A percentile compares a stretch with the other conserved stretches of the same genome.
These are phyloP conservation scores for Stratiomys singularior DNA, from an alignment of 2,888 invertebrate species.

Conservation along the genomic window DNA sequence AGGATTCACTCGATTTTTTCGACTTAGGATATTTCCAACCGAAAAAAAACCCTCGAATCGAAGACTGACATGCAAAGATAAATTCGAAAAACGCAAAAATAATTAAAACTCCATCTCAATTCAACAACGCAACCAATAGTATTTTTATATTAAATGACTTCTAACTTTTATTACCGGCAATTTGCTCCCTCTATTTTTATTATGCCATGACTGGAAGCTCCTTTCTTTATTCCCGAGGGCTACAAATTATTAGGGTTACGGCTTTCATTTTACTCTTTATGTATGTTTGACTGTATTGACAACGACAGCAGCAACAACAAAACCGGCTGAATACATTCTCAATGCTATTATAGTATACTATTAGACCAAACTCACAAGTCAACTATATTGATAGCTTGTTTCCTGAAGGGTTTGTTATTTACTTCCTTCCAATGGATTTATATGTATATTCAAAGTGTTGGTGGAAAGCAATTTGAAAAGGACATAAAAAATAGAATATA, in stretches of 20 bases:
- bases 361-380: slow-evolving; percentile 5
- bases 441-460: slow-evolving; percentile 21
- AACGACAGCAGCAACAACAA: background rate
- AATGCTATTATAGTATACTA: slow-evolving; percentile 1
- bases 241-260: slow-evolving; percentile 39
- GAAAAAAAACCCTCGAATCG: too few relatives aligned
- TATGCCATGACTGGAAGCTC: slow-evolving; percentile 3
- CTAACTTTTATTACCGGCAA: slow-evolving; percentile 38
- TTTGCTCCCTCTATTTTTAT: slow-evolving; percentile 37
- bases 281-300: background rate
- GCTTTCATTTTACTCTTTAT: background rate
- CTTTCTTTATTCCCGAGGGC: slow-evolving; percentile 10
- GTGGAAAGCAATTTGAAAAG: slow-evolving; percentile 34
- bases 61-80: too few relatives aligned
- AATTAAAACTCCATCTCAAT: slow-evolving; percentile 23
- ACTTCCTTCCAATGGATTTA: slow-evolving; percentile 36
- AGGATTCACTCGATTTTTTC: too few relatives aligned
- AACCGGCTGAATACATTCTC: background rate
- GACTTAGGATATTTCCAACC: too few relatives aligned
- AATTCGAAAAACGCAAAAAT: background rate
- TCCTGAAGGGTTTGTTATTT: slow-evolving; percentile 37
- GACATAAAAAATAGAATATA: slow-evolving; percentile 40
- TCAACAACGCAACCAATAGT: slow-evolving; percentile 9
- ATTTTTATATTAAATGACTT: slow-evolving; percentile 40
- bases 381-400: slow-evolving; percentile 38